Percentiles rank a stretch among this genome's conserved stretches.
phyloP scores from a whole-genome alignment of 2,888 invertebrate species.

The Yponomeuta malinellus region DNA sequence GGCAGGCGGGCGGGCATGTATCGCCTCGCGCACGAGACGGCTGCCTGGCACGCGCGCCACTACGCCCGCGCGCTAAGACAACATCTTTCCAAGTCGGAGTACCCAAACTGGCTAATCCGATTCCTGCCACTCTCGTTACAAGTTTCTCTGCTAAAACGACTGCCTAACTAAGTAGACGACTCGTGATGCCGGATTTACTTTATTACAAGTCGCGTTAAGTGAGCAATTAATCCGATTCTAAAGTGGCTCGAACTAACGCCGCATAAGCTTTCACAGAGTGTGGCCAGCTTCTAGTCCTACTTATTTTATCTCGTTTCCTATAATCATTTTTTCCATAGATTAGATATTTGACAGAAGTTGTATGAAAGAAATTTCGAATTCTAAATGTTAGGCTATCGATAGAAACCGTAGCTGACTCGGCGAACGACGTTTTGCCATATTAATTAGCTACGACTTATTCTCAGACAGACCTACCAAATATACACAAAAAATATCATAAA shows the following conservation, averaged over 20 bases:
- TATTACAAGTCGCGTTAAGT: conserved; percentile 57
- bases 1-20: neutral
- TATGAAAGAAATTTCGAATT: no score
- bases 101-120: conserved; percentile 41
- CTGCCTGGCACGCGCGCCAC: conserved; percentile 13
- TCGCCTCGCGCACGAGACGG: conserved; percentile 33
- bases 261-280: conserved; percentile 41
- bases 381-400: no score
- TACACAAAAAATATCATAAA: no score
- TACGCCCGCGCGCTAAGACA: conserved; percentile 6
- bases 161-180: conserved; percentile 46
- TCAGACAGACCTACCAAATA: no score
- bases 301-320: conserved; percentile 28
- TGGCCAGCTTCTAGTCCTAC: conserved; percentile 43
- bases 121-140: conserved; percentile 56
- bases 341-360: no score
- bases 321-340: no score
- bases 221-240: conserved; percentile 53
- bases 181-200: conserved; percentile 56
- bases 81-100: neutral
- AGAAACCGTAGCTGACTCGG: no score
- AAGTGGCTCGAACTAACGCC: conserved; percentile 46
- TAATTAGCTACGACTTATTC: no score
- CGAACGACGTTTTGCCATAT: no score
- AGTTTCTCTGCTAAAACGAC: conserved; percentile 49